Conservation (phyloP, 2,888 invertebrate species). For the Amblyteles armatorius region DNA sequence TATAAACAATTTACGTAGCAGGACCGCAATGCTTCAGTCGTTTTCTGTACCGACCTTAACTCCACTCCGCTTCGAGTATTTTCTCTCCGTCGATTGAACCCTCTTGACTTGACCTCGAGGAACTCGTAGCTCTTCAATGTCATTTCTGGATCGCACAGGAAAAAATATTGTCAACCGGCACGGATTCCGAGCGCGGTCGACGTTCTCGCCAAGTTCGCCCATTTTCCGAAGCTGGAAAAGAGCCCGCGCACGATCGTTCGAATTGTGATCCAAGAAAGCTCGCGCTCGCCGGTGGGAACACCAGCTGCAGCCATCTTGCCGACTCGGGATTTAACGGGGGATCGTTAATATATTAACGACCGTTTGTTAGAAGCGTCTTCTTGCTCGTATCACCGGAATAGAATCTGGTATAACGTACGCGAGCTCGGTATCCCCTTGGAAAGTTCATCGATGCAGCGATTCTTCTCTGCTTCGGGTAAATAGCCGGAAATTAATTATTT, state of each 20-base stretch:
- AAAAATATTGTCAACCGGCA: not conserved
- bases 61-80: constrained; percentile 61
- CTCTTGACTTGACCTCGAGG: not conserved
- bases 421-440: constrained; percentile 31
- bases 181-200: not conserved
- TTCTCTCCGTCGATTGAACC: constrained; percentile 3
- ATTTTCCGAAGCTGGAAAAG: constrained; percentile 7
- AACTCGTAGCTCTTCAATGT: constrained; percentile 1
- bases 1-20: constrained; percentile 74
- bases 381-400: constrained; percentile 77
- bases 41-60: constrained; percentile 65
- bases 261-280: constrained; percentile 11
- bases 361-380: constrained; percentile 79
- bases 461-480: not conserved
- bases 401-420: constrained; percentile 67
- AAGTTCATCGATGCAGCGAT: constrained; percentile 57
- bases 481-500: not conserved
- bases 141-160: not conserved
- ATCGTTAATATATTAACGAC: constrained; percentile 80
- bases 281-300: constrained; percentile 58
- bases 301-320: constrained; percentile 82
- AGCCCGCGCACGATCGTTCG: not conserved
- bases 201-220: not conserved
- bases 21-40: constrained; percentile 73
- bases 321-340: constrained; percentile 78